phyloP scores from a whole-genome alignment of 2,113 vertebrate genomes.

The Trachemys scripta region DNA sequence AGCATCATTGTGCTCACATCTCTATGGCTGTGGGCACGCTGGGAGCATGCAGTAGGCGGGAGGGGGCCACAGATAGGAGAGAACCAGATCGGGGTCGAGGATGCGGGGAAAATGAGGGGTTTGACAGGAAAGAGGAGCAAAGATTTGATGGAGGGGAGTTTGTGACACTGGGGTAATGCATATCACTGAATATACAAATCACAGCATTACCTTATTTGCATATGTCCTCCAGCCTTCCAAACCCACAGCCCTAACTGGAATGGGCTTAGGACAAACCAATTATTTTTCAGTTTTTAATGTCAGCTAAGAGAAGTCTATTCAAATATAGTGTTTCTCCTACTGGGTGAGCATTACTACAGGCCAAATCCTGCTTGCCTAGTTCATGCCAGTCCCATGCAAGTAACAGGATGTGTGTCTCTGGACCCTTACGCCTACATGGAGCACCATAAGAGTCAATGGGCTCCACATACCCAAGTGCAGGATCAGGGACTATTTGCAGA shows the following conservation, averaged over 20 bases:
- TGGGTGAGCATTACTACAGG: neutral
- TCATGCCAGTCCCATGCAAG: fast-evolving
- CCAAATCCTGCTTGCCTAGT: fast-evolving
- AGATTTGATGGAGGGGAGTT: neutral
- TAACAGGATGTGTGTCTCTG: neutral
- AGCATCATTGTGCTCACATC: neutral
- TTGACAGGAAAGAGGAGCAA: neutral
- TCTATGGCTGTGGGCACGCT: fast-evolving
- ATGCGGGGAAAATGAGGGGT: neutral
- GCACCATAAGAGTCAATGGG: neutral
- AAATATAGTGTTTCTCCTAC: neutral
- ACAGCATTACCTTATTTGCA: neutral
- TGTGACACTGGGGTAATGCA: fast-evolving
- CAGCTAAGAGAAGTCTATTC: neutral
- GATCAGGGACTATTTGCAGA: neutral
- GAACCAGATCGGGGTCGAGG: neutral
- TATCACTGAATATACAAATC: fast-evolving
- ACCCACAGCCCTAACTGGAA: neutral
- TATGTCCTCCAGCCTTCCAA: neutral
- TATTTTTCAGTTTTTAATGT: neutral
- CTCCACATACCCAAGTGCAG: fast-evolving
- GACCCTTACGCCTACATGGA: neutral
- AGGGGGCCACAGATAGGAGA: neutral
- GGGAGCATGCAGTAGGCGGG: neutral
- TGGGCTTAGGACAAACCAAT: neutral